A percentile compares a stretch with the other conserved stretches of the same genome.
phyloP scores from a whole-genome alignment of 2,113 vertebrate species.

The Mola mola region DNA sequence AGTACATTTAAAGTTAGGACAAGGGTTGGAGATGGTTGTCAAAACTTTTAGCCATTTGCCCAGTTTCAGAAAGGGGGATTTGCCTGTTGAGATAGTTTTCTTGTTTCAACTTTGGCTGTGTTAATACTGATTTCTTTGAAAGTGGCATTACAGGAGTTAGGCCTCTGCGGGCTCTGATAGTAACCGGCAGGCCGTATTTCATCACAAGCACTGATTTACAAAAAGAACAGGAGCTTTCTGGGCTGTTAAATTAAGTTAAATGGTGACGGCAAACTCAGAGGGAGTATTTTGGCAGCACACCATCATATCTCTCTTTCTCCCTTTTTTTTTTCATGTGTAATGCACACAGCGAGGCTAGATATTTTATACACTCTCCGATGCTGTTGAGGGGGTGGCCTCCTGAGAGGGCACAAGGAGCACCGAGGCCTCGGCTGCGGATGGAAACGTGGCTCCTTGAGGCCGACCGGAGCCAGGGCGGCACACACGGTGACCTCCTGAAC shows the following conservation, averaged over 20 bases:
- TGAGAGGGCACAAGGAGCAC: conserved; percentile 58
- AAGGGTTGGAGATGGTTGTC: background rate
- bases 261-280: no score
- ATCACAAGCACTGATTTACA: background rate
- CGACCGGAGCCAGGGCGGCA: conserved; percentile 28
- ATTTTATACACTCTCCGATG: conserved; percentile 53
- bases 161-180: conserved; percentile 1
- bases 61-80: conserved; percentile 17
- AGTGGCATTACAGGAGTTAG: background rate
- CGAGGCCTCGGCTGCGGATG: conserved; percentile 47
- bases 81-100: conserved; percentile 20
- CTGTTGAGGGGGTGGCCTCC: conserved; percentile 58
- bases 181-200: background rate
- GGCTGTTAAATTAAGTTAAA: conserved; percentile 33
- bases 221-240: conserved; percentile 28
- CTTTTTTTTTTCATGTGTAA: conserved; percentile 46
- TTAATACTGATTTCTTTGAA: conserved; percentile 13
- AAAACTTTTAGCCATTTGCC: conserved; percentile 18
- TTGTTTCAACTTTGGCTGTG: conserved; percentile 3
- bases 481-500: conserved; percentile 62
- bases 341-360: conserved; percentile 38
- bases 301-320: no score
- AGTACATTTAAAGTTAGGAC: conserved; percentile 31
- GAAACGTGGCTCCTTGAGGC: conserved; percentile 44
- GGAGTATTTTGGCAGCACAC: conserved; percentile 33